Percentiles rank a stretch among this genome's conserved stretches.
Conservation (phyloP, 1,140 invertebrate species). For the Zaprionus inermis region DNA sequence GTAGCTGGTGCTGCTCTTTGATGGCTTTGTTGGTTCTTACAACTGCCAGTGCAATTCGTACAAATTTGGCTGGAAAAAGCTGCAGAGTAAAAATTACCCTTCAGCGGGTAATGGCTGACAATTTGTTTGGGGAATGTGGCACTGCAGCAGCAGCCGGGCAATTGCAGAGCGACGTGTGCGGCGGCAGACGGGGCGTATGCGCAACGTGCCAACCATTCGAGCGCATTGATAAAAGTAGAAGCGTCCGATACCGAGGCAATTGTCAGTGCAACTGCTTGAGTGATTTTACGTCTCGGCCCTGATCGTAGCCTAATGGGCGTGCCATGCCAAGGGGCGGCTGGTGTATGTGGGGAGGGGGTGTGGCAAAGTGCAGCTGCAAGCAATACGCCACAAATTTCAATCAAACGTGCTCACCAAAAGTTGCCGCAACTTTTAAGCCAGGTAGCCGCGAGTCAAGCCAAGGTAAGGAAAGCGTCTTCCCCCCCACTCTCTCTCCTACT, state of each 20-base stretch:
- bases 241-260: constrained; percentile 12
- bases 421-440: constrained; percentile 68
- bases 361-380: constrained; percentile 50
- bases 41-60: constrained; percentile 74
- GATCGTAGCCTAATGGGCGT: constrained; percentile 49
- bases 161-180: constrained; percentile 57
- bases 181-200: neutral
- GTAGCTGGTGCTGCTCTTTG: constrained; percentile 36
- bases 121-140: constrained; percentile 67
- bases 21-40: constrained; percentile 75
- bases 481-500: neutral
- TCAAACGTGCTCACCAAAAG: constrained; percentile 78
- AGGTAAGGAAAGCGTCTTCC: neutral
- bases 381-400: constrained; percentile 80
- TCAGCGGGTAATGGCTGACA: constrained; percentile 76
- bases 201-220: constrained; percentile 25
- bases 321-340: constrained; percentile 2
- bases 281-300: constrained; percentile 59
- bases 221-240: constrained; percentile 44
- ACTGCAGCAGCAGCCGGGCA: constrained; percentile 31
- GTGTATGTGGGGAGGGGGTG: neutral
- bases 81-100: constrained; percentile 81
- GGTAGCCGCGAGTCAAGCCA: constrained; percentile 24
- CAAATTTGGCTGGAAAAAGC: constrained; percentile 78
- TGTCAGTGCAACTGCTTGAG: constrained; percentile 10